Evolutionary conservation across 2,888 invertebrate species (phyloP), one percentile per base, ranked within the genome.

Genomic region (Lypha dubia): DNA sequence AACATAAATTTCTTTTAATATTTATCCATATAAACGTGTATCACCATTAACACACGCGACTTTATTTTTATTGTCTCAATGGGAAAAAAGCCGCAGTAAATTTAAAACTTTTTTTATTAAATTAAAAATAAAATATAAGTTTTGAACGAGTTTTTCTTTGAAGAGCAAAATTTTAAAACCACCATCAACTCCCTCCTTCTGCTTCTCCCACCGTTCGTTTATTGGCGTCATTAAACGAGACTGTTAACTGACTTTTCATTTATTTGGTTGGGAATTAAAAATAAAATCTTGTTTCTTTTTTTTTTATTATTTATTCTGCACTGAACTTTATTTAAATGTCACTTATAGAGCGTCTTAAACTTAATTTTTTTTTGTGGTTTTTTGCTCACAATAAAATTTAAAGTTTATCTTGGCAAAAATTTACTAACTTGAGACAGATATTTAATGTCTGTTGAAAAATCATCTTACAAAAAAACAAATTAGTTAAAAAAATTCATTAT

Each of bases 241-340:
- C 60, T 67, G 22, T 9, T 11, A 74, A 62, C 22, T 74, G 67
- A 67, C 41, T 74, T 74, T 80, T 74, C 28, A 24, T 60, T 70
- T 81, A 60, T 44, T 67, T 0, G 8, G 32, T 49, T 41, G 1
- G 1, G 5, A 15, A 49, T 17, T 56, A n/a, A 24, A 58, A 65
- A 53, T 13, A 17, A 63, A 51, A 28, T 20, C n/a, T 49, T 51
- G 68, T 3, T 28, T 53, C 46, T 15, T n/a, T n/a, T n/a, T n/a
- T n/a, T n/a, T n/a, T n/a, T n/a, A n/a, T n/a, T n/a, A 62, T 35
- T 49, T 53, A 70, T 22, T 68, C 46, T 56, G 60, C 24, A 6
- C 46, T 80, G 68, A 80, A 77, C 71, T 80, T 84, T 76, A 80
- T 46, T 84, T 77, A 80, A 80, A 80, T 84, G 76, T 84, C 84